These are phyloP conservation scores for Umimayanthus kanabou DNA, from an alignment of 92 coral and sea anemone genomes.

Conservation along the genomic window DNA sequence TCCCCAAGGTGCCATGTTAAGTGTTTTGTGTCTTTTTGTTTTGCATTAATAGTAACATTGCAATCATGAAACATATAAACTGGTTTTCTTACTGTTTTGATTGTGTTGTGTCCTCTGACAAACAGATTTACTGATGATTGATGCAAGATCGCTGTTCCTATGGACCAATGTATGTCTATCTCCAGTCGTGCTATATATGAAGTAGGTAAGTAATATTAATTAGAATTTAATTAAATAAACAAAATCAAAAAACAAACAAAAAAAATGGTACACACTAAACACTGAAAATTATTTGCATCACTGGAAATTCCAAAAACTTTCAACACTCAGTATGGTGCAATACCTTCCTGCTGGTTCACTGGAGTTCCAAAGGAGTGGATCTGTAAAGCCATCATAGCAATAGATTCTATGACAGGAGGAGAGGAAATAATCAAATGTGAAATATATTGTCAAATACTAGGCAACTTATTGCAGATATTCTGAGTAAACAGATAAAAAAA, in stretches of 20 bases:
- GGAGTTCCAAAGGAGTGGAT: slow-evolving; percentile 79
- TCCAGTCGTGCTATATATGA: not conserved
- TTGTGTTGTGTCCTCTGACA: not conserved
- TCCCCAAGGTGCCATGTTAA: no score
- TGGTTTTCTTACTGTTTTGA: not conserved
- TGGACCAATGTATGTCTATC: not conserved
- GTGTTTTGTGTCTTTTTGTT: no score
- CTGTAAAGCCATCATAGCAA: slow-evolving; percentile 80
- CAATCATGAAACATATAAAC: not conserved
- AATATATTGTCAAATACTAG: no score
- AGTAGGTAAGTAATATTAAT: not conserved
- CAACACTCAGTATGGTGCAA: not conserved
- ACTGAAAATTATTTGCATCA: not conserved
- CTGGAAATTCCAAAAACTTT: not conserved
- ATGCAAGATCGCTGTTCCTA: not conserved
- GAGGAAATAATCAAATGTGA: not conserved
- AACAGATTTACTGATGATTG: slow-evolving; percentile 5
- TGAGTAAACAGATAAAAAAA: no score
- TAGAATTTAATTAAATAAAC: no score
- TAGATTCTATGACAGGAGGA: slow-evolving; percentile 47
- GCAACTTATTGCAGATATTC: no score
- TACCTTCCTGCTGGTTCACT: slow-evolving; percentile 11
- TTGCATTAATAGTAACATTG: no score
- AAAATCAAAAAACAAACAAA: no score
- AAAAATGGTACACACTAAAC: no score